Conservation (phyloP, 2,113 vertebrate species). For the Leptodactylus fuscus region DNA sequence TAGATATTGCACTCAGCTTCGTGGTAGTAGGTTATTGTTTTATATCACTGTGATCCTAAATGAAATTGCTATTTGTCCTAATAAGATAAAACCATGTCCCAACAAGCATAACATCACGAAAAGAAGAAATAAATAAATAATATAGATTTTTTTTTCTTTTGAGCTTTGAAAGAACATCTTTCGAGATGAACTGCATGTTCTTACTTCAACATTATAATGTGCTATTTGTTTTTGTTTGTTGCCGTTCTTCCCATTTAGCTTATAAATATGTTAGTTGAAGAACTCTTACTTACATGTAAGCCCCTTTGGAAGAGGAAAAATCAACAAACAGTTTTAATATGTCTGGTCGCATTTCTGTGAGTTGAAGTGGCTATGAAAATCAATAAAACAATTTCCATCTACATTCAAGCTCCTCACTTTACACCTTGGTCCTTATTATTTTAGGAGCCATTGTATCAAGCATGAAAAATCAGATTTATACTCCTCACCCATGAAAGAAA, state of each 20-base stretch:
- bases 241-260: background rate
- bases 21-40: constrained; percentile 58
- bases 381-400: constrained; percentile 83
- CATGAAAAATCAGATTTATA: constrained; percentile 68
- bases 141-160: constrained; percentile 55
- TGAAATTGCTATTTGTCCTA: constrained; percentile 62
- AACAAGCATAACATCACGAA: constrained; percentile 57
- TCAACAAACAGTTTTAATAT: constrained; percentile 73
- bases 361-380: constrained; percentile 77
- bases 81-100: constrained; percentile 17
- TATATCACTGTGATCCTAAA: constrained; percentile 62
- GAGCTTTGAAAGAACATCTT: background rate
- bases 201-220: constrained; percentile 1
- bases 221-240: background rate
- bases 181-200: background rate
- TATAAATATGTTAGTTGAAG: background rate
- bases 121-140: constrained; percentile 50
- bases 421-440: constrained; percentile 72
- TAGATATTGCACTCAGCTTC: constrained; percentile 59
- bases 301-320: constrained; percentile 58
- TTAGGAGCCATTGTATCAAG: constrained; percentile 73
- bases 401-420: constrained; percentile 70
- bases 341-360: constrained; percentile 73
- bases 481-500: constrained; percentile 62
- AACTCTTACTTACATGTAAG: constrained; percentile 35